Conservation (phyloP, 2,797 vertebrate genomes). For the Sebastes wilsoni region DNA sequence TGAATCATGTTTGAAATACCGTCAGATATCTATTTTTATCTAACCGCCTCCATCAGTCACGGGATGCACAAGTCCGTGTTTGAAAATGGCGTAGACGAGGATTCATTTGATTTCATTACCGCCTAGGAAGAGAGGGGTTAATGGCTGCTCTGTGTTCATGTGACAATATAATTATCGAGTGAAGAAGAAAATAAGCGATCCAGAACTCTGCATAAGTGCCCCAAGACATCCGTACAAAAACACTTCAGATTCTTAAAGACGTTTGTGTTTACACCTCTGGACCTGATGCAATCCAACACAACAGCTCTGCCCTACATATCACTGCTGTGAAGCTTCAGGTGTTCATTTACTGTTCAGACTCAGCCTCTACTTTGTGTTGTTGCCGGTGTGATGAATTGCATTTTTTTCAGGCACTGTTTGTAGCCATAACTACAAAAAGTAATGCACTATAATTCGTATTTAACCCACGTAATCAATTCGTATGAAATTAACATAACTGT, state of each 20-base stretch:
- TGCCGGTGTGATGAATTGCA: neutral
- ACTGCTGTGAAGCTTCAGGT: neutral
- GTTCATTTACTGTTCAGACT: neutral
- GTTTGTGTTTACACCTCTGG: slow-evolving; percentile 6
- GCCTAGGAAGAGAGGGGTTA: neutral
- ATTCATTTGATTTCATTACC: neutral
- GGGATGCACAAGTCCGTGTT: neutral
- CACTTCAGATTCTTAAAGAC: neutral
- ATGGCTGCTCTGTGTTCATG: neutral
- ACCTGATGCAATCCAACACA: slow-evolving; percentile 36
- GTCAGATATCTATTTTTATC: neutral
- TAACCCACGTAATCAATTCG: neutral
- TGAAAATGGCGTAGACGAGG: neutral
- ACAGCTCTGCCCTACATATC: slow-evolving; percentile 35
- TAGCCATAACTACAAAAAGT: fast-evolving
- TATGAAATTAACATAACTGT: too few species aligned
- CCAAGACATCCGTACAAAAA: neutral
- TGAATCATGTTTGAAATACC: neutral
- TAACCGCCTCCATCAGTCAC: neutral
- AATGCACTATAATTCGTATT: neutral
- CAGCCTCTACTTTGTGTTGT: neutral
- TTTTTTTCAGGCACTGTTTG: neutral
- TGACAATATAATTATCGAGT: neutral
- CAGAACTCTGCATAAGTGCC: slow-evolving; percentile 11
- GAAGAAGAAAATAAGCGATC: neutral